Evolutionary conservation across 2,888 invertebrate species (phyloP), one percentile per base, ranked within the genome.

Genomic region (Pherbina coryleti): DNA sequence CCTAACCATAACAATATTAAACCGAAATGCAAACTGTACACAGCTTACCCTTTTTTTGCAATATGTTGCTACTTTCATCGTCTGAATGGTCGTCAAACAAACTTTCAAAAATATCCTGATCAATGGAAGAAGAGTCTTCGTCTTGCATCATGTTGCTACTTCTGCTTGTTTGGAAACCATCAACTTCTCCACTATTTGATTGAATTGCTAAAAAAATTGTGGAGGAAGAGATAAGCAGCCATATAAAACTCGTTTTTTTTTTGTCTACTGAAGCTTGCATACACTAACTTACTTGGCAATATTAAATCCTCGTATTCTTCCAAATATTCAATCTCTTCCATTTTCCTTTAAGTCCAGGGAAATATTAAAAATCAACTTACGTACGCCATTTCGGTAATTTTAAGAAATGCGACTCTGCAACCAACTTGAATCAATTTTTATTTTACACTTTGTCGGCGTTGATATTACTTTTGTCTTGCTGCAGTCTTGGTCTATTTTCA

Each of bases 241-340:
- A 55, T 57, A 72, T 28, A 55, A 72, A n/a, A 31, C 8, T 44
- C 14, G 11, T 44, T 44, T 11, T 44, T 44, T 14, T 44, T 11
- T 44, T 37, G 1, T 37, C 1, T 37, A 7, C 7, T 44, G 14
- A 44, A 0, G 1, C 44, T 57, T 25, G 37, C 17, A 55, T 53
- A 37, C 67, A 75, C 44, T 9, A 55, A 81, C 84, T 83, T 79
- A 88, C 88, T 86, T 82, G 89, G 88, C 76, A 88, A 78, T 57
- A 88, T 86, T 76, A 88, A 82, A 82, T 88, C 88, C 82, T 87
- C 88, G 79, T 88, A 88, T 77, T 88, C 88, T 72, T 88, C 88
- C 31, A 89, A 81, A 80, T 88, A 89, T 83, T 88, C 89, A 77
- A 88, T 86, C 77, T 89, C 88, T 78, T 88, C 88, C 89, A 89